phyloP scores from a whole-genome alignment of 1,140 invertebrate species.

The Battus philenor region DNA sequence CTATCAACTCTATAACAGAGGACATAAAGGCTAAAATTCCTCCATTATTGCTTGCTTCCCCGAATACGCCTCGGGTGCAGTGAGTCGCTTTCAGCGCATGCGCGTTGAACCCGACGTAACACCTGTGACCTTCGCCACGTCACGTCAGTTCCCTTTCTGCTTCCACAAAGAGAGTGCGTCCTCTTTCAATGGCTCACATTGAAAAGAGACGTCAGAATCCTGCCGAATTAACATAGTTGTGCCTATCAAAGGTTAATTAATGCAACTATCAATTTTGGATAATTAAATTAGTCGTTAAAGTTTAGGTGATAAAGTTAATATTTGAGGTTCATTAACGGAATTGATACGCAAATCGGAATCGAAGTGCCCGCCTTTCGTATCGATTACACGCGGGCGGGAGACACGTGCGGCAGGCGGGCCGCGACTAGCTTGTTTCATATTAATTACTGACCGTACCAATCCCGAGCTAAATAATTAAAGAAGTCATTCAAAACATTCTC shows the following conservation, averaged over 20 bases:
- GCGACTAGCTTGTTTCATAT: too few relatives aligned
- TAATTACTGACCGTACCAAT: too few relatives aligned
- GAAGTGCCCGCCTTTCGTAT: too few relatives aligned
- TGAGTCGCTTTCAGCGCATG: constrained; percentile 35
- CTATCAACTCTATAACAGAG: too few relatives aligned
- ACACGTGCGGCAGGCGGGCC: too few relatives aligned
- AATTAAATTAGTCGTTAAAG: neutral
- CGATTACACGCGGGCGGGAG: too few relatives aligned
- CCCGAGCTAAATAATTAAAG: too few relatives aligned
- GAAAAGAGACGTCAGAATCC: constrained; percentile 3
- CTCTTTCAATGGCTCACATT: neutral
- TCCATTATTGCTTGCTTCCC: too few relatives aligned
- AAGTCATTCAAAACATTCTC: too few relatives aligned
- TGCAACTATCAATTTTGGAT: neutral
- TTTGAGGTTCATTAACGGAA: too few relatives aligned
- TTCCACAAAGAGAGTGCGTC: constrained; percentile 18
- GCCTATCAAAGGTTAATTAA: constrained; percentile 1
- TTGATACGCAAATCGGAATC: too few relatives aligned
- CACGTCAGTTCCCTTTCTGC: constrained; percentile 22
- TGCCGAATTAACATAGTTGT: neutral
- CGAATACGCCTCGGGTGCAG: constrained; percentile 25
- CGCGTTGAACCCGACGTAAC: constrained; percentile 39
- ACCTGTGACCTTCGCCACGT: constrained; percentile 35
- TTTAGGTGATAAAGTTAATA: neutral
- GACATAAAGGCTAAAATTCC: too few relatives aligned